Evolutionary conservation across 2,797 vertebrate species (phyloP).

Genomic region (Urocyon cinereoargenteus): DNA sequence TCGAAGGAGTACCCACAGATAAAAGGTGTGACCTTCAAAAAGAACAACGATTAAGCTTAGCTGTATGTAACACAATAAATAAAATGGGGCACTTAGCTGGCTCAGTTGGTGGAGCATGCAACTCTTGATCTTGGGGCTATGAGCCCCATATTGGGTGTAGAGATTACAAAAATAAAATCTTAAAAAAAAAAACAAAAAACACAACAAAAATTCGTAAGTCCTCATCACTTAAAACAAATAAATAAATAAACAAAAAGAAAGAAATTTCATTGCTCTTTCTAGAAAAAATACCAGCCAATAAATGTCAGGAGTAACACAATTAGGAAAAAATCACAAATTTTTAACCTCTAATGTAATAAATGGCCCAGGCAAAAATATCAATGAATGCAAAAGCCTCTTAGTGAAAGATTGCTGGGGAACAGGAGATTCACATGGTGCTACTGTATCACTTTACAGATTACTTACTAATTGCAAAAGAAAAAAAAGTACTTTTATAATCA

Average conservation of each 20-base stretch:
- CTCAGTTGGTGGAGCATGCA: not conserved
- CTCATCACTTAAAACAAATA: not conserved
- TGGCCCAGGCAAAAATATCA: constrained; percentile 20
- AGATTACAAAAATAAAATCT: not conserved
- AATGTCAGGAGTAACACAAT: constrained; percentile 4
- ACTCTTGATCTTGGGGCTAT: not conserved
- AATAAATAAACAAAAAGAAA: not conserved
- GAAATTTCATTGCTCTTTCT: not conserved
- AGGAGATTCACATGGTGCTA: not conserved
- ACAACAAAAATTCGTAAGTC: not conserved
- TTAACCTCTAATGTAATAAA: not conserved
- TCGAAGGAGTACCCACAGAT: not conserved
- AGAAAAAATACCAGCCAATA: not conserved
- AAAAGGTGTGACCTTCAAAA: not conserved
- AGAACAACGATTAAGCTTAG: not conserved
- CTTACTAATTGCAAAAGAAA: not conserved
- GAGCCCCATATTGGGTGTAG: not conserved
- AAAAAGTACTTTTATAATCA: not conserved
- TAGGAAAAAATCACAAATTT: not conserved
- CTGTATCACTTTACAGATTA: not conserved
- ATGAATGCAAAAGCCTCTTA: not conserved
- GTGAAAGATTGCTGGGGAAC: not conserved
- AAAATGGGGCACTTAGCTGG: not conserved
- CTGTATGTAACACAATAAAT: not conserved
- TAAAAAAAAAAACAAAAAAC: not conserved